These are phyloP conservation scores for Lithophane semibrunnea DNA, from an alignment of 2,888 invertebrate species.

Conservation along the genomic window DNA sequence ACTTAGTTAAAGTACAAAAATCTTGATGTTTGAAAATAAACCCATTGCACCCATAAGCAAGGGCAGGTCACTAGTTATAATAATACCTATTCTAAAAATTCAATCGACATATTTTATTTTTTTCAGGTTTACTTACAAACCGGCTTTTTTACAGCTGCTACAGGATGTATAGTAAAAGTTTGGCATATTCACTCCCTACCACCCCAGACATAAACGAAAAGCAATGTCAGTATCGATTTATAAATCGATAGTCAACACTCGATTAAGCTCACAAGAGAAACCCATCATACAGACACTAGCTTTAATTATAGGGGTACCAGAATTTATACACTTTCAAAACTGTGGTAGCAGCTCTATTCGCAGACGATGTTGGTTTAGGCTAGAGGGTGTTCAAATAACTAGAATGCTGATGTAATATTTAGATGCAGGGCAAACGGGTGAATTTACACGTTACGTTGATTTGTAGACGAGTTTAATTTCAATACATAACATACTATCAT, in stretches of 20 bases:
- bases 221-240: neutral
- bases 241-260: slow-evolving; percentile 11
- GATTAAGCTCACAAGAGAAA: slow-evolving; percentile 31
- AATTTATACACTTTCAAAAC: slow-evolving; percentile 32
- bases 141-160: neutral
- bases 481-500: no score
- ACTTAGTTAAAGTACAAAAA: no score
- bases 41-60: no score
- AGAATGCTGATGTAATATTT: slow-evolving; percentile 17
- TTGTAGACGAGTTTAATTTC: neutral
- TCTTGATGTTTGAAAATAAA: no score
- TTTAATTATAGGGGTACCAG: slow-evolving; percentile 32
- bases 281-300: slow-evolving; percentile 23
- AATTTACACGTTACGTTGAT: neutral
- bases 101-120: no score
- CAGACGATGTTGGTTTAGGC: slow-evolving; percentile 4
- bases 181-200: neutral
- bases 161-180: neutral
- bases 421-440: neutral
- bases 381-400: neutral
- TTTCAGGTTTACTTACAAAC: no score
- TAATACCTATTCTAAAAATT: no score
- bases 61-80: no score
- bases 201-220: neutral
- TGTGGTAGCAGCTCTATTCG: neutral